Conservation (phyloP, 2,888 invertebrate genomes). For the Elmis aenea region DNA sequence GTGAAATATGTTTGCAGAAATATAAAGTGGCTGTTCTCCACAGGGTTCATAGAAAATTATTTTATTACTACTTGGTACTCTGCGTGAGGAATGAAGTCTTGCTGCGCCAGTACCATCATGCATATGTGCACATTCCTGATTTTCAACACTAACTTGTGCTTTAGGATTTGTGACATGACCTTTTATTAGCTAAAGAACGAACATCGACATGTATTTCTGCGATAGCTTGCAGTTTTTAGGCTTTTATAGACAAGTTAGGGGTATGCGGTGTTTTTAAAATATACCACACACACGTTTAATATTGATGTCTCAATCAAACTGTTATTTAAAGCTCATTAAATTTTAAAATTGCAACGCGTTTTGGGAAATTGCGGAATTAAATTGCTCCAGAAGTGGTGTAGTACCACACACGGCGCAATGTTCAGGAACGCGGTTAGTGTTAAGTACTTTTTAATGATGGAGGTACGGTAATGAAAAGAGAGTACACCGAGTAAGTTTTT, state of each 20-base stretch:
- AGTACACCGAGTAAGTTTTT: too few relatives aligned
- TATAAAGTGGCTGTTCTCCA: too few relatives aligned
- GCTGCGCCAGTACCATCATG: constrained; percentile 25
- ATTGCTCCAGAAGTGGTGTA: constrained; percentile 13
- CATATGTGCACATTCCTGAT: constrained; percentile 27
- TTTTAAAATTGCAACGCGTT: constrained; percentile 31
- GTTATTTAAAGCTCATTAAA: constrained; percentile 34
- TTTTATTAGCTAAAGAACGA: too few relatives aligned
- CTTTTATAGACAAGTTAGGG: too few relatives aligned
- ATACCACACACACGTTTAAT: too few relatives aligned
- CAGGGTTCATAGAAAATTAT: constrained; percentile 27
- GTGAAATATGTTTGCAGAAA: too few relatives aligned
- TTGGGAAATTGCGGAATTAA: constrained; percentile 28
- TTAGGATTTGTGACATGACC: too few relatives aligned
- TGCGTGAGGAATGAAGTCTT: constrained; percentile 25
- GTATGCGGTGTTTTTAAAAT: too few relatives aligned
- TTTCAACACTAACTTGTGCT: too few relatives aligned
- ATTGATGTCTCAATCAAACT: too few relatives aligned
- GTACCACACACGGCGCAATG: constrained; percentile 26
- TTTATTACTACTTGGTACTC: constrained; percentile 25
- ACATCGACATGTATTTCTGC: too few relatives aligned
- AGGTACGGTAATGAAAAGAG: not conserved
- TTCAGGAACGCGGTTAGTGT: constrained; percentile 20
- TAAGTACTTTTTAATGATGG: constrained; percentile 34
- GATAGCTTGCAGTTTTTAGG: too few relatives aligned